These are phyloP conservation scores for Sitobion miscanthi DNA, from an alignment of 1,140 invertebrate genomes.

Conservation along the genomic window DNA sequence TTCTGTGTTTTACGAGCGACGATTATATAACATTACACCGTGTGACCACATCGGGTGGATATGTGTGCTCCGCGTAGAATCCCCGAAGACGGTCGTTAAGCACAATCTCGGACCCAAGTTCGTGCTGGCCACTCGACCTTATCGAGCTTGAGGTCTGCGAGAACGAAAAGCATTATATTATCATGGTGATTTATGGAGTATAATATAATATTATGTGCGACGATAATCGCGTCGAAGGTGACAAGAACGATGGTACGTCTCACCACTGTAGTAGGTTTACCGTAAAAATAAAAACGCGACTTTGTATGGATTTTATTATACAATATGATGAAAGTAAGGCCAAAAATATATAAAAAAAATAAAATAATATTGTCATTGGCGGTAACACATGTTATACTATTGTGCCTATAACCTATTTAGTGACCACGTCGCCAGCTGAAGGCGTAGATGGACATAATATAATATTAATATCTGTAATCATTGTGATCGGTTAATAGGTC, in stretches of 20 bases:
- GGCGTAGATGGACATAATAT: no score
- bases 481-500: no score
- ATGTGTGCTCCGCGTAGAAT: background rate
- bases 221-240: background rate
- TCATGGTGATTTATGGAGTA: background rate
- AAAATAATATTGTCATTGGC: background rate
- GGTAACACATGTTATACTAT: background rate
- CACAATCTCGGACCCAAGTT: background rate
- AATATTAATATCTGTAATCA: no score
- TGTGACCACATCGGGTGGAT: background rate
- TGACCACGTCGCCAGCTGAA: no score
- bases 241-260: background rate
- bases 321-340: background rate
- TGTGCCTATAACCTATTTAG: background rate
- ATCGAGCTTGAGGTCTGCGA: background rate
- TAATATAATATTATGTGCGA: background rate
- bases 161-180: background rate
- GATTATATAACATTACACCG: conserved; percentile 1
- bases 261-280: background rate
- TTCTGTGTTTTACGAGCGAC: background rate
- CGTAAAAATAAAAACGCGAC: background rate
- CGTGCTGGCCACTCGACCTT: background rate
- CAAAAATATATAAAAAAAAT: background rate
- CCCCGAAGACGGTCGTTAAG: background rate
- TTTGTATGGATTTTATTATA: background rate